phyloP scores from a whole-genome alignment of 2,113 vertebrate genomes.

The Petroica traversi region DNA sequence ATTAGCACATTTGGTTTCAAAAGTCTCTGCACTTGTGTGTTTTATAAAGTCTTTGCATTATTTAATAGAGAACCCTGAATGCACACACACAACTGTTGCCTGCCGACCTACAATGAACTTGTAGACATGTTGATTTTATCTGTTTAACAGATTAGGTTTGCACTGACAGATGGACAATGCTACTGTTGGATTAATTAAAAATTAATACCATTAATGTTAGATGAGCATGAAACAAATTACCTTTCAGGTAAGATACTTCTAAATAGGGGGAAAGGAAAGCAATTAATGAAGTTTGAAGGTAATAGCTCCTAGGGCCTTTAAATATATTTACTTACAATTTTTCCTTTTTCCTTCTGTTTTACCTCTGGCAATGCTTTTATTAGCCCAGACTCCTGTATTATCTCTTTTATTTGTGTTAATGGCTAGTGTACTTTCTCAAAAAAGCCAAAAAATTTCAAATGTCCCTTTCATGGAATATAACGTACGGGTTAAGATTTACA shows the following conservation, averaged over 20 bases:
- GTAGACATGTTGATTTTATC: constrained; percentile 63
- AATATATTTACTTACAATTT: neutral
- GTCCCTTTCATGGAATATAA: neutral
- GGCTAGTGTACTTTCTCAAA: neutral
- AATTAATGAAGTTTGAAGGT: neutral
- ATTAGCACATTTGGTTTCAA: neutral
- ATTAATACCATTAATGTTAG: constrained; percentile 61
- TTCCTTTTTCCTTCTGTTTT: neutral
- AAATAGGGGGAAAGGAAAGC: neutral
- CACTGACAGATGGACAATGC: constrained; percentile 54
- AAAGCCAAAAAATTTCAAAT: neutral
- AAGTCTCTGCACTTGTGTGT: neutral
- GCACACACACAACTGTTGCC: neutral
- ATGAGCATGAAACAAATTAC: constrained; percentile 56
- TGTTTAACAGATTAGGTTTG: constrained; percentile 51
- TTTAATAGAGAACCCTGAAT: constrained; percentile 21
- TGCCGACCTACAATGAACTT: constrained; percentile 45
- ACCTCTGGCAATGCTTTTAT: neutral
- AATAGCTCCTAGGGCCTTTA: neutral
- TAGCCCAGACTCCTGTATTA: neutral
- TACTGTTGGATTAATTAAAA: constrained; percentile 67
- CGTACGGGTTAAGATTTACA: neutral
- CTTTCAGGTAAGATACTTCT: constrained; percentile 43
- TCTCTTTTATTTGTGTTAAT: neutral
- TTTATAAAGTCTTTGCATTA: neutral